phyloP scores from a whole-genome alignment of 1,140 invertebrate genomes.

The Conus ventricosus region DNA sequence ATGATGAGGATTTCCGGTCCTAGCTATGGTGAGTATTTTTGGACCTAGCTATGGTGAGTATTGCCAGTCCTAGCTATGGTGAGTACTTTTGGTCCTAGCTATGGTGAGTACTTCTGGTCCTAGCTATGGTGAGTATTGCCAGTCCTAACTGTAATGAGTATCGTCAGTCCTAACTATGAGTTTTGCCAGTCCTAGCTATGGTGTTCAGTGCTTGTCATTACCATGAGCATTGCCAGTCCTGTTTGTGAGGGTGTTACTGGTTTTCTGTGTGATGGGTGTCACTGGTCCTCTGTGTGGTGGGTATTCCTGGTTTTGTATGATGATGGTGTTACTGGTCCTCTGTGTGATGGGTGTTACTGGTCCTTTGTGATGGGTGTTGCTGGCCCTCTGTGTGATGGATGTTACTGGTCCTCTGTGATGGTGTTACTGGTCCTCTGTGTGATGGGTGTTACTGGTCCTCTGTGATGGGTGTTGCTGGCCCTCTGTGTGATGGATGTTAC shows the following conservation, averaged over 20 bases:
- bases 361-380: too few relatives aligned
- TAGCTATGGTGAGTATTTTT: background rate
- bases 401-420: background rate
- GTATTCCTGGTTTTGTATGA: background rate
- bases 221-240: too few relatives aligned
- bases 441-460: background rate
- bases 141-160: too few relatives aligned
- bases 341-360: background rate
- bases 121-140: background rate
- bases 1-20: too few relatives aligned
- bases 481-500: background rate
- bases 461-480: background rate
- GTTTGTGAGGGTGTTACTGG: too few relatives aligned
- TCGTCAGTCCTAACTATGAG: background rate
- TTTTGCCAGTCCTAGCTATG: background rate
- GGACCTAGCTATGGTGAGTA: background rate
- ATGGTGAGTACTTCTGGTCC: background rate
- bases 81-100: background rate
- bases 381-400: too few relatives aligned
- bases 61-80: background rate
- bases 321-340: background rate
- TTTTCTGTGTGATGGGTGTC: too few relatives aligned
- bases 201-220: too few relatives aligned
- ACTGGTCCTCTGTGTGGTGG: too few relatives aligned
- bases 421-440: background rate